A percentile compares a stretch with the other conserved stretches of the same genome.
phyloP scores from a whole-genome alignment of 2,888 invertebrate genomes.

The Blastobasis adustella region DNA sequence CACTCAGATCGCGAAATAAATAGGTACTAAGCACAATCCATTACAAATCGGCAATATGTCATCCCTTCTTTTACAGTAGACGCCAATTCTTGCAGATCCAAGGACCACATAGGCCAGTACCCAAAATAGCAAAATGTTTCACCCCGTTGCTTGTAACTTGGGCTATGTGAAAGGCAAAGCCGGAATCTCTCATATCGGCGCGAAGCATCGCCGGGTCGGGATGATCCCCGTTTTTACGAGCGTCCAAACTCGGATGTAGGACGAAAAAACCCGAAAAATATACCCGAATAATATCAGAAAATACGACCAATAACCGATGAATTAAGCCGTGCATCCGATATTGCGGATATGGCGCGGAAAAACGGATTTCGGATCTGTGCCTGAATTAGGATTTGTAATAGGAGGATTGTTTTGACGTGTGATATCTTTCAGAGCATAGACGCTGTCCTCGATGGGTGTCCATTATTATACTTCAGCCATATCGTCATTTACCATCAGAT shows the following conservation, averaged over 20 bases:
- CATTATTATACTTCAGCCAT: no score
- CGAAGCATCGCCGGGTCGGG: slow-evolving; percentile 54
- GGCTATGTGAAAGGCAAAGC: slow-evolving; percentile 24
- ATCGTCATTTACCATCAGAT: no score
- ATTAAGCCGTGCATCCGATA: slow-evolving; percentile 33
- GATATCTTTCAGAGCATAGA: no score
- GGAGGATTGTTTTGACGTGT: no score
- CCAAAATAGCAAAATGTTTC: no score
- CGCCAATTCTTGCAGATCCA: no score
- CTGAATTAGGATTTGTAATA: not conserved
- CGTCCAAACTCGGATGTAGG: slow-evolving; percentile 37
- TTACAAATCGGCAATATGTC: no score
- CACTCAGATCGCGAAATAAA: no score
- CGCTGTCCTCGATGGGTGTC: no score
- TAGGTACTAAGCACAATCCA: no score
- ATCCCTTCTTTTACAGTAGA: no score
- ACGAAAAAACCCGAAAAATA: slow-evolving; percentile 53
- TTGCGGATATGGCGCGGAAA: slow-evolving; percentile 8
- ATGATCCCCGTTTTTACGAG: slow-evolving; percentile 64
- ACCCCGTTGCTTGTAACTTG: slow-evolving; percentile 14
- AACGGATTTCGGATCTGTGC: not conserved
- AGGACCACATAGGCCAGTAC: no score
- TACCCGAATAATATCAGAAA: slow-evolving; percentile 52
- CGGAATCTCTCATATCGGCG: slow-evolving; percentile 58
- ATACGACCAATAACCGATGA: slow-evolving; percentile 57